A percentile compares a stretch with the other conserved stretches of the same genome.
Conservation (phyloP, 2,113 vertebrate genomes). For the Callithrix jacchus region DNA sequence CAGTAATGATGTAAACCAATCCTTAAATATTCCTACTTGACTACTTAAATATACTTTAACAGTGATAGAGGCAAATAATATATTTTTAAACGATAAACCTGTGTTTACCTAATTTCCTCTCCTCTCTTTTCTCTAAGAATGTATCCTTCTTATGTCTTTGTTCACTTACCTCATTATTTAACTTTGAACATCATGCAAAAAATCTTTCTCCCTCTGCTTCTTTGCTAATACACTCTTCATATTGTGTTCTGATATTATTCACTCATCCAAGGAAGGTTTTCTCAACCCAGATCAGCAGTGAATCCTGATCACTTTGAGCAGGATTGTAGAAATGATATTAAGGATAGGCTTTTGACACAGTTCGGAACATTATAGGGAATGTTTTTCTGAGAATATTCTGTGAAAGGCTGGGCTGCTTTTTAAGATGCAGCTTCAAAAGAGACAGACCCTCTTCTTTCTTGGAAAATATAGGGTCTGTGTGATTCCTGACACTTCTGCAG, state of each 20-base stretch:
- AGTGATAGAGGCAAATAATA: not conserved
- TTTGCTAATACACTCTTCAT: not conserved
- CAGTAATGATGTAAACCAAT: not conserved
- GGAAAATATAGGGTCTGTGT: not conserved
- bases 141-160: not conserved
- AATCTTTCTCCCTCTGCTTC: not conserved
- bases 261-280: not conserved
- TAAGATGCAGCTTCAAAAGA: not conserved
- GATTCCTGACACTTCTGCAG: not conserved
- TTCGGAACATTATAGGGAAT: not conserved
- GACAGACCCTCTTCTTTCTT: not conserved
- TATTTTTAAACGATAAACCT: not conserved
- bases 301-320: not conserved
- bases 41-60: not conserved
- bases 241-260: not conserved
- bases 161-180: not conserved
- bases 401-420: not conserved
- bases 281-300: not conserved
- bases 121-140: not conserved
- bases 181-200: slow-evolving; percentile 8
- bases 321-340: not conserved
- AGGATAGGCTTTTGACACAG: no score
- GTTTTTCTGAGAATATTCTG: not conserved
- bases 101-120: not conserved
- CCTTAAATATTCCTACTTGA: not conserved